A percentile compares a stretch with the other conserved stretches of the same genome.
These are phyloP conservation scores for Epirrita christyi DNA, from an alignment of 2,888 invertebrate species.

Conservation along the genomic window DNA sequence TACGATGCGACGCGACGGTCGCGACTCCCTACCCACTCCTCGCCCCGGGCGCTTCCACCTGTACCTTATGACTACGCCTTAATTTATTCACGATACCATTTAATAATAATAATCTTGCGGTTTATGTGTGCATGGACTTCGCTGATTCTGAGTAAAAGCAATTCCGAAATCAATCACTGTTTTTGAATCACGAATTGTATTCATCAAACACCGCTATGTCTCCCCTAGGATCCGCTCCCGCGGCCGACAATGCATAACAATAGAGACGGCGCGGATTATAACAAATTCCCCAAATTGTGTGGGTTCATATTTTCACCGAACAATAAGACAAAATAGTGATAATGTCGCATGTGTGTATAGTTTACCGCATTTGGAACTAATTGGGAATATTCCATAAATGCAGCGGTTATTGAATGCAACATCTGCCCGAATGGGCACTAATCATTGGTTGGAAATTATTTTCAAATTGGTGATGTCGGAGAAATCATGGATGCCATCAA, in stretches of 20 bases:
- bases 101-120: slow-evolving; percentile 61
- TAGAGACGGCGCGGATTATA: slow-evolving; percentile 77
- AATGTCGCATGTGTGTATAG: slow-evolving; percentile 80
- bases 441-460: slow-evolving; percentile 35
- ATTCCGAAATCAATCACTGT: slow-evolving; percentile 58
- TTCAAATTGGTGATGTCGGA: slow-evolving; percentile 23
- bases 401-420: slow-evolving; percentile 69
- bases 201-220: slow-evolving; percentile 51
- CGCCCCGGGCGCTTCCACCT: slow-evolving; percentile 75
- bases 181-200: slow-evolving; percentile 65
- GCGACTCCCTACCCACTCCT: slow-evolving; percentile 64
- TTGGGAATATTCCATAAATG: slow-evolving; percentile 77
- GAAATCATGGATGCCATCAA: slow-evolving; percentile 14
- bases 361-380: slow-evolving; percentile 82
- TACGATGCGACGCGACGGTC: slow-evolving; percentile 46
- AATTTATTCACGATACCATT: slow-evolving; percentile 66
- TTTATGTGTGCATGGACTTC: slow-evolving; percentile 33
- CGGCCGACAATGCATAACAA: slow-evolving; percentile 72
- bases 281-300: slow-evolving; percentile 82
- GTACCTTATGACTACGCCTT: slow-evolving; percentile 64
- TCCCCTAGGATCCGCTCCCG: slow-evolving; percentile 61
- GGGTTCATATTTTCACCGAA: slow-evolving; percentile 79
- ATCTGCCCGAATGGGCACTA: slow-evolving; percentile 64
- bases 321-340: slow-evolving; percentile 82
- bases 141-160: slow-evolving; percentile 45